A percentile compares a stretch with the other conserved stretches of the same genome.
These are phyloP conservation scores for Paraplagusia blochii DNA, from an alignment of 2,113 vertebrate species.

Conservation along the genomic window DNA sequence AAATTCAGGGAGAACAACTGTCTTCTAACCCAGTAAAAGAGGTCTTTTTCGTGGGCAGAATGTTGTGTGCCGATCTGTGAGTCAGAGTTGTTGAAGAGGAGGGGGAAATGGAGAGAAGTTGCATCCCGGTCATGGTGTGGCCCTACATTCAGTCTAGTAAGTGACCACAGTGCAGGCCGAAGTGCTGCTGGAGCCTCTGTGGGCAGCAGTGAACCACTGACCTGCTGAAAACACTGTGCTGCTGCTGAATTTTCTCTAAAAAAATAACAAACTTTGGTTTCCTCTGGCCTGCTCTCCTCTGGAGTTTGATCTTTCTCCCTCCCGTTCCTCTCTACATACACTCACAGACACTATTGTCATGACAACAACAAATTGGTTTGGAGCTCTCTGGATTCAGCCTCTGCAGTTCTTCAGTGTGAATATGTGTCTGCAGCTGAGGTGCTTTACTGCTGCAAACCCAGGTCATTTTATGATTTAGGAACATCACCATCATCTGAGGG, in stretches of 20 bases:
- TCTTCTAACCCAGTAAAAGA: slow-evolving; percentile 31
- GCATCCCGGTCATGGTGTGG: slow-evolving; percentile 63
- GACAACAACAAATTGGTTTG: slow-evolving; percentile 39
- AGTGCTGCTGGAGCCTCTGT: slow-evolving; percentile 39
- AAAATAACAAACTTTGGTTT: neutral
- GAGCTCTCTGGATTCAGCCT: neutral
- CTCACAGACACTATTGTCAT: slow-evolving; percentile 27
- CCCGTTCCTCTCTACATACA: slow-evolving; percentile 15
- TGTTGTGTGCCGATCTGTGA: slow-evolving; percentile 59
- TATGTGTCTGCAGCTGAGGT: neutral
- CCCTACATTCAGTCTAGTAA: slow-evolving; percentile 60
- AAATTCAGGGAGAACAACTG: slow-evolving; percentile 13
- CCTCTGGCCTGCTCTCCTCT: slow-evolving; percentile 9
- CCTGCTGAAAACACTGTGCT: slow-evolving; percentile 47
- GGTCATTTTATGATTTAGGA: too few relatives aligned
- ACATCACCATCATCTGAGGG: too few relatives aligned
- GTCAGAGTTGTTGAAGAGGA: slow-evolving; percentile 70
- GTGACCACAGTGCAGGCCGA: slow-evolving; percentile 38
- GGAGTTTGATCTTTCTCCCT: slow-evolving; percentile 12
- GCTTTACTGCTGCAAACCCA: slow-evolving; percentile 4
- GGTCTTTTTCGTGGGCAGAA: slow-evolving; percentile 55
- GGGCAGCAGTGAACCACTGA: slow-evolving; percentile 55
- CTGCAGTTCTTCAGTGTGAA: neutral
- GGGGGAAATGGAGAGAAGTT: slow-evolving; percentile 65
- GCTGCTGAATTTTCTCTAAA: slow-evolving; percentile 34